Evolutionary conservation across 2,113 vertebrate genomes (phyloP).

Genomic region (Indicator maculatus): DNA sequence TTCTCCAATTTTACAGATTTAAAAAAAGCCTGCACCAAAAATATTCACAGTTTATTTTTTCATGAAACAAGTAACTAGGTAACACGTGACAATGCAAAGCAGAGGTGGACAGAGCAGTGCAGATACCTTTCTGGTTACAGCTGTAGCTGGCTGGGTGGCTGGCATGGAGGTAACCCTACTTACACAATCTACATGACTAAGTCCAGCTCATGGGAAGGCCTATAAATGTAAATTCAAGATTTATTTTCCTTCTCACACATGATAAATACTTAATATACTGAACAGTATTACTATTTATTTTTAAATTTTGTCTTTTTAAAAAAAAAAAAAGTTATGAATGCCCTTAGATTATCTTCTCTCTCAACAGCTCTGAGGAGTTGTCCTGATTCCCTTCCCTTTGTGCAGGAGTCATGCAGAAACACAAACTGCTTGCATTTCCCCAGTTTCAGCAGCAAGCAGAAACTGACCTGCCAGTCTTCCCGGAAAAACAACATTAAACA

Average conservation of each 20-base stretch:
- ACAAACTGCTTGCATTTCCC: slow-evolving; percentile 51
- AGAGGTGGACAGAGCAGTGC: slow-evolving; percentile 75
- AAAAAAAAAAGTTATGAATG: slow-evolving; percentile 76
- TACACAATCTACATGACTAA: slow-evolving; percentile 75
- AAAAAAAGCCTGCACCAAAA: slow-evolving; percentile 80
- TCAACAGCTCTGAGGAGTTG: slow-evolving; percentile 57
- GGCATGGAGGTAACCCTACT: slow-evolving; percentile 75
- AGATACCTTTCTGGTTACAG: slow-evolving; percentile 71
- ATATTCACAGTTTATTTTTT: slow-evolving; percentile 85
- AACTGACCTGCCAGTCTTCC: slow-evolving; percentile 62
- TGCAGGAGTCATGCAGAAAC: slow-evolving; percentile 52
- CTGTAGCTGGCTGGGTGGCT: slow-evolving; percentile 71
- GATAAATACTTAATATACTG: slow-evolving; percentile 81
- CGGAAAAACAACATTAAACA: slow-evolving; percentile 31
- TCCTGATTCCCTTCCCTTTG: slow-evolving; percentile 67
- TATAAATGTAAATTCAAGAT: slow-evolving; percentile 74
- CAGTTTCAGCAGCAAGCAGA: slow-evolving; percentile 65
- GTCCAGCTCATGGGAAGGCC: slow-evolving; percentile 70
- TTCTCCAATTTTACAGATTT: slow-evolving; percentile 73
- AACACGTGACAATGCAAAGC: slow-evolving; percentile 78
- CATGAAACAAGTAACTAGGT: slow-evolving; percentile 78
- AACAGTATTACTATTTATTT: slow-evolving; percentile 58
- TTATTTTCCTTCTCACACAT: slow-evolving; percentile 77
- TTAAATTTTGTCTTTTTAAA: background rate
- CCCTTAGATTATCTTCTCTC: slow-evolving; percentile 75